Evolutionary conservation across 2,797 vertebrate genomes (phyloP), one percentile per base, ranked within the genome.

Genomic region (Spinus pinus): DNA sequence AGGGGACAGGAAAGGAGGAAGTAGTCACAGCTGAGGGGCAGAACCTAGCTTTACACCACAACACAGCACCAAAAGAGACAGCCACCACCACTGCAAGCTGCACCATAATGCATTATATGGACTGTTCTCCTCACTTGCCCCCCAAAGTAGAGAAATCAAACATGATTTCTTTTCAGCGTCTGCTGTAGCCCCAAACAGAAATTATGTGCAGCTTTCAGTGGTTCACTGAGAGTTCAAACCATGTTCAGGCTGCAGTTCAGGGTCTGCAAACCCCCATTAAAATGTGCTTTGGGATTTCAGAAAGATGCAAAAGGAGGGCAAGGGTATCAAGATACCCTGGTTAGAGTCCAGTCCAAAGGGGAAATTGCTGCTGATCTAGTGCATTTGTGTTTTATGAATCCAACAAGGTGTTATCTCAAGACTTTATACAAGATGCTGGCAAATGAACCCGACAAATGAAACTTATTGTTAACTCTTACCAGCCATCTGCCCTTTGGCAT

Each of bases 71-170:
- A 33, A 33, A 77, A 77, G 62, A 95, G 62, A 21, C 61, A 74
- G 17, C 56, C 42, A 64, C 51, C 22, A 64, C 69, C 12, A 7
- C 75, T 64, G 35, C 60, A 72, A 46, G 31, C 62, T 77, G 27
- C 28, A 19, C 56, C 20, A 1, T 24, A 44, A 69, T 35, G n/a
- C 25, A 12, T 61, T 85, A 25, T 13, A 16, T 90, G 94, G 53
- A 39, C 35, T 69, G 18, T 69, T 65, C 27, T 66, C 61, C 49
- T 78, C 90, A 44, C 31, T 28, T 11, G 13, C 21, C n/a, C 64
- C 81, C 30, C 47, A 85, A 88, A 90, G 39, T 27, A 86, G 93
- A 95, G 96, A 96, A 95, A 90, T 33, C 92, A 95, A 97, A 80
- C 21, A 31, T 60, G 42, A 41, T 93, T 92, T 94, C 60, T 79